phyloP scores from a whole-genome alignment of 2,888 invertebrate genomes.

The Dolichopus griseipennis region DNA sequence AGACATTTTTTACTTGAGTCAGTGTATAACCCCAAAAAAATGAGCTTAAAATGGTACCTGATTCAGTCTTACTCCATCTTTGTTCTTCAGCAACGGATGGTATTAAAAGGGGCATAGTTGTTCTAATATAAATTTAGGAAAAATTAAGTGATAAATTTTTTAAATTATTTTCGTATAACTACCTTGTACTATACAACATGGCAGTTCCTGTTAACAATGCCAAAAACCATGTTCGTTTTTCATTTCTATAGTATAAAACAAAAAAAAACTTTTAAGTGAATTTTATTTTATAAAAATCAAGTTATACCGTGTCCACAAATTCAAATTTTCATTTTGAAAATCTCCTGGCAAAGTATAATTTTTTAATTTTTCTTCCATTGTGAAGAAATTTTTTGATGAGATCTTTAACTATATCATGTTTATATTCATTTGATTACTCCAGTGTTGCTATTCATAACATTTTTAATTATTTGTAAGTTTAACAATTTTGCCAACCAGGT shows the following conservation, averaged over 20 bases:
- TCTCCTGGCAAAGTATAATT: constrained; percentile 41
- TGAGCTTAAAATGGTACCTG: constrained; percentile 59
- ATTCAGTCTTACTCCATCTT: constrained; percentile 59
- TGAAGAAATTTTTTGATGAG: background rate
- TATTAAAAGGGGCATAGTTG: constrained; percentile 56
- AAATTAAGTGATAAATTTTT: too few species aligned
- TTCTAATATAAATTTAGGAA: constrained; percentile 26
- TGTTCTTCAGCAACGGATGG: constrained; percentile 55
- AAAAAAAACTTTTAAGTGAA: too few species aligned
- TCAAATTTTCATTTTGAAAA: constrained; percentile 38
- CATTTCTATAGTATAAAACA: constrained; percentile 38
- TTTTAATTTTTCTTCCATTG: constrained; percentile 40
- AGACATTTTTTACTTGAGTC: constrained; percentile 44
- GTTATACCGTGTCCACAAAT: constrained; percentile 39
- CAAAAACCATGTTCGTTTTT: constrained; percentile 51
- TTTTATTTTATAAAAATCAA: background rate
- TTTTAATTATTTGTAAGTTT: background rate
- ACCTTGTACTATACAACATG: constrained; percentile 54
- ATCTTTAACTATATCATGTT: background rate
- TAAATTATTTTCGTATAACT: background rate
- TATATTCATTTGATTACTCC: background rate
- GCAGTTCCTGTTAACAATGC: constrained; percentile 55
- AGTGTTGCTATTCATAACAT: background rate
- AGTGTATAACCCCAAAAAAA: constrained; percentile 69
- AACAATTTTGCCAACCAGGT: background rate